Conservation (phyloP, 37 sponge, comb jelly and placozoan species). For the Agelas oroides region DNA sequence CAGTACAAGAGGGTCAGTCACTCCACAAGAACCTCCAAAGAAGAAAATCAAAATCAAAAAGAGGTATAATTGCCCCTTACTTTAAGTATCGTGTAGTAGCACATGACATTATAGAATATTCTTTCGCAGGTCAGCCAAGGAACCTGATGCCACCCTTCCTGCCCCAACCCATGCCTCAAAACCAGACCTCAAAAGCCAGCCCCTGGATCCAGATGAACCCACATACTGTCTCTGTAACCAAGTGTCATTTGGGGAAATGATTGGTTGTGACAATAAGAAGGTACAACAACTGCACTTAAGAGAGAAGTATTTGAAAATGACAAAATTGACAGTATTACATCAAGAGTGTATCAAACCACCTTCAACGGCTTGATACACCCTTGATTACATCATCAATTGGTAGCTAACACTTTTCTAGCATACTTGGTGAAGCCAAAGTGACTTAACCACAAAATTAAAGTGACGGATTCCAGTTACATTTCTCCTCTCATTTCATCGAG, state of each 20-base stretch:
- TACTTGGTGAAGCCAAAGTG: no score
- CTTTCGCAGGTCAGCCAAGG: slow-evolving; percentile 9
- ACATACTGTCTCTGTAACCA: slow-evolving; percentile 85
- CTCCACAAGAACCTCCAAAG: slow-evolving; percentile 15
- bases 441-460: no score
- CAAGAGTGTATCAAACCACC: no score
- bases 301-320: no score
- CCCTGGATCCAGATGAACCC: slow-evolving; percentile 85
- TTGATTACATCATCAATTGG: no score
- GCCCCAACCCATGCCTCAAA: slow-evolving; percentile 10
- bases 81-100: no score
- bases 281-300: no score
- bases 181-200: slow-evolving; percentile 73
- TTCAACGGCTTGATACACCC: no score
- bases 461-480: no score
- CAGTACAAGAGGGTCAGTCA: background rate
- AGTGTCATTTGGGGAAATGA: slow-evolving; percentile 96
- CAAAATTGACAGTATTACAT: no score
- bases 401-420: no score
- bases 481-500: no score
- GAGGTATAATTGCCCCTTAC: slow-evolving; percentile 10
- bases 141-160: slow-evolving; percentile 3
- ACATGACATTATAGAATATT: background rate
- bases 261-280: slow-evolving; percentile 95
- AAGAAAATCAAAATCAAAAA: slow-evolving; percentile 73